phyloP scores from a whole-genome alignment of 2,797 vertebrate genomes.

The Pipistrellus pipistrellus region DNA sequence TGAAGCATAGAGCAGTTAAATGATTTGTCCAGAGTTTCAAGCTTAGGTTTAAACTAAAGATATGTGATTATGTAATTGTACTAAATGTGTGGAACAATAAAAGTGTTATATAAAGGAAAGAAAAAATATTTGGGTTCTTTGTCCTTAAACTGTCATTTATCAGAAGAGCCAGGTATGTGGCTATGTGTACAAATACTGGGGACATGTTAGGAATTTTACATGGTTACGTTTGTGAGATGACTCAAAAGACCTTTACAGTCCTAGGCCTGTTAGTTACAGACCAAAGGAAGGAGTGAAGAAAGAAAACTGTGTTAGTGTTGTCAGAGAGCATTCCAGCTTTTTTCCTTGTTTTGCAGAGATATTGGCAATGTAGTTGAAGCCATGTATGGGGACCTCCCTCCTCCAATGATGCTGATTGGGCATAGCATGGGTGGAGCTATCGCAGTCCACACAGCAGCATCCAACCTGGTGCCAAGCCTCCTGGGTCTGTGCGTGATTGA shows the following conservation, averaged over 20 bases:
- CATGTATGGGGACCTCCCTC: slow-evolving; percentile 95
- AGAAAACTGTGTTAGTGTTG: slow-evolving; percentile 3
- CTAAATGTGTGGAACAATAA: not conserved
- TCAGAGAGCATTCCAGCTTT: not conserved
- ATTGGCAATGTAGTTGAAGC: slow-evolving; percentile 96
- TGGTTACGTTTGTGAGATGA: slow-evolving; percentile 5
- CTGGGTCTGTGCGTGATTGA: slow-evolving; percentile 98
- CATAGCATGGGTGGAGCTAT: slow-evolving; percentile 99
- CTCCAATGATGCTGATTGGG: slow-evolving; percentile 97
- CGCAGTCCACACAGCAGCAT: slow-evolving; percentile 95
- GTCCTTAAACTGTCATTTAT: slow-evolving; percentile 38
- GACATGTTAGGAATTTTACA: not conserved
- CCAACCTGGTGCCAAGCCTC: slow-evolving; percentile 94
- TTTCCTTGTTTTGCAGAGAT: slow-evolving; percentile 89
- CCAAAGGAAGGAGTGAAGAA: slow-evolving; percentile 25
- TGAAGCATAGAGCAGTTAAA: not conserved
- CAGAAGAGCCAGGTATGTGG: not conserved
- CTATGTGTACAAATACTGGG: not conserved
- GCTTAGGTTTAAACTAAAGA: slow-evolving; percentile 61
- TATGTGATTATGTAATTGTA: slow-evolving; percentile 57
- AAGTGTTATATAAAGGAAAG: slow-evolving; percentile 27
- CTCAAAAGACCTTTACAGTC: not conserved
- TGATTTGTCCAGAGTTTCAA: slow-evolving; percentile 63
- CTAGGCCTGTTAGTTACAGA: slow-evolving; percentile 11
- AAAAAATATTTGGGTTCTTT: slow-evolving; percentile 29